phyloP scores from a whole-genome alignment of 2,113 vertebrate genomes.

The Anhinga anhinga region DNA sequence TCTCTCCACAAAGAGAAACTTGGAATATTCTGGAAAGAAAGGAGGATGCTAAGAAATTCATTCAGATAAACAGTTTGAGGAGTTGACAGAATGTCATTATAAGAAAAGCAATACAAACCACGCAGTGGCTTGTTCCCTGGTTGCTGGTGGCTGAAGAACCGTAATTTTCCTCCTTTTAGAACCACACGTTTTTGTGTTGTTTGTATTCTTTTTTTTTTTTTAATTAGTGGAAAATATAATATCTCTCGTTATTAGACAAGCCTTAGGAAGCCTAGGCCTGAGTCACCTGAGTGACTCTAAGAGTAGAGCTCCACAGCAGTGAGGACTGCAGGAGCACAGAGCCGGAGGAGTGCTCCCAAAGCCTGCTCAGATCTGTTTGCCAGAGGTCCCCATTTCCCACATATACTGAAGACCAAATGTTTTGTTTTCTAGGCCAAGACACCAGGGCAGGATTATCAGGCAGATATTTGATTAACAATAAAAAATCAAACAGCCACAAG shows the following conservation, averaged over 20 bases:
- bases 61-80: not conserved
- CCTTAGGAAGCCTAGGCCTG: not conserved
- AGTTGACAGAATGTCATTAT: not conserved
- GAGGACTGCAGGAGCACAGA: not conserved
- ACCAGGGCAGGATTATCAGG: not conserved
- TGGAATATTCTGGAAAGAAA: not conserved
- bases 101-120: not conserved
- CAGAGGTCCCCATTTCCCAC: not conserved
- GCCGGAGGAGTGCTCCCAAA: not conserved
- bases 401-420: not conserved
- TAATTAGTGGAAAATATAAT: not conserved
- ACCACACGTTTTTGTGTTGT: no score
- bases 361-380: not conserved
- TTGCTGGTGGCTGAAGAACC: not conserved
- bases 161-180: not conserved
- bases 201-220: not conserved
- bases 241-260: not conserved
- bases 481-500: not conserved
- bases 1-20: not conserved
- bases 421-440: not conserved
- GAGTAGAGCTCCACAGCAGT: not conserved
- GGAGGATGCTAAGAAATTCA: not conserved
- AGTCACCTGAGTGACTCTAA: not conserved
- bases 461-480: not conserved
- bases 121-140: not conserved